Evolutionary conservation across 2,113 vertebrate species (phyloP).

Genomic region (Gasterosteus nipponicus): DNA sequence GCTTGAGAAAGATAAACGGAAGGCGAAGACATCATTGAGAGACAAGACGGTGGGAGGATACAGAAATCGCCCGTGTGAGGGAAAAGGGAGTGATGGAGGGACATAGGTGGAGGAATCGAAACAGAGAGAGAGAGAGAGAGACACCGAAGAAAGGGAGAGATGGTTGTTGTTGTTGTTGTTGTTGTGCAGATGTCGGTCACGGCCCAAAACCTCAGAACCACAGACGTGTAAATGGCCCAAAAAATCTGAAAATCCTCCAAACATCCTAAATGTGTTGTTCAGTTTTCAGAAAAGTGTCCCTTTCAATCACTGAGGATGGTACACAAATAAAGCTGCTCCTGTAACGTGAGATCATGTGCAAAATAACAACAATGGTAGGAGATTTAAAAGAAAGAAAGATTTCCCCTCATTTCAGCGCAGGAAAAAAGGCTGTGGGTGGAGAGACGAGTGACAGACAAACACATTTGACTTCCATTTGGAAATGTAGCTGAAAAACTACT

Average conservation of each 20-base stretch:
- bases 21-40: conserved; percentile 4
- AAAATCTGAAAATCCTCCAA: conserved; percentile 63
- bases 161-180: conserved; percentile 14
- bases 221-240: conserved; percentile 56
- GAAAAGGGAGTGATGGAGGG: not conserved
- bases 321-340: conserved; percentile 18
- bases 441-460: not conserved
- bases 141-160: conserved; percentile 8
- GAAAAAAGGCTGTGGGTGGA: conserved; percentile 8
- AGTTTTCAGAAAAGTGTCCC: conserved; percentile 36
- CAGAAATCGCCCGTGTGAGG: not conserved
- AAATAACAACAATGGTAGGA: conserved; percentile 37
- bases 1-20: conserved; percentile 22
- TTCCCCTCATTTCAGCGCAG: conserved; percentile 4
- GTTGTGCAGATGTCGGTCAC: conserved; percentile 38
- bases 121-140: not conserved
- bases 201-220: conserved; percentile 53
- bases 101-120: conserved; percentile 1
- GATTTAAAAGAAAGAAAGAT: not conserved
- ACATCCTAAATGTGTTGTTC: conserved; percentile 33
- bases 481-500: not conserved
- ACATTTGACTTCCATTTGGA: conserved; percentile 4
- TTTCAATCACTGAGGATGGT: conserved; percentile 13
- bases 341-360: conserved; percentile 23
- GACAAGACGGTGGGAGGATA: conserved; percentile 17